phyloP scores from a whole-genome alignment of 2,113 vertebrate genomes.

The Theristicus caerulescens region DNA sequence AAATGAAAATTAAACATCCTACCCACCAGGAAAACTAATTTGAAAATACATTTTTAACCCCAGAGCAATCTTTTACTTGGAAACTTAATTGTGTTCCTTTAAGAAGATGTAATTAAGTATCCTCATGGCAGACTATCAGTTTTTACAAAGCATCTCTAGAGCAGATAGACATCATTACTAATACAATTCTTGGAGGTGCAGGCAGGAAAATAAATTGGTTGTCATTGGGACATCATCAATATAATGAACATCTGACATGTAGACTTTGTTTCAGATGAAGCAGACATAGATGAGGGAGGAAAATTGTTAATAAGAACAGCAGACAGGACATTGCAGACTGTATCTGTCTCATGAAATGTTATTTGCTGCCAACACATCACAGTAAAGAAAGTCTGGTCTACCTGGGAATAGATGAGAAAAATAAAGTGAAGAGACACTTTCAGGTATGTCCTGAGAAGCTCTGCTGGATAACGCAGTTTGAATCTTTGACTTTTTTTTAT shows the following conservation, averaged over 20 bases:
- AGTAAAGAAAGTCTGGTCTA: not conserved
- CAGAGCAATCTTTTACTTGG: conserved; percentile 47
- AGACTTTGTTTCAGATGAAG: conserved; percentile 18
- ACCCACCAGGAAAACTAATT: conserved; percentile 24
- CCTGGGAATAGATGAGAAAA: conserved; percentile 6
- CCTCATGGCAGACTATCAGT: conserved; percentile 33
- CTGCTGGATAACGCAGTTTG: not conserved
- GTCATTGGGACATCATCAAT: conserved; percentile 55
- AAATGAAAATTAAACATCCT: conserved; percentile 54
- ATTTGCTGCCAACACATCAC: conserved; percentile 29
- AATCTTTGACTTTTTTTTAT: not conserved
- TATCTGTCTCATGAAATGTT: conserved; percentile 26
- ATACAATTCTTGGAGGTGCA: conserved; percentile 41
- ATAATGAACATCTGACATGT: conserved; percentile 49
- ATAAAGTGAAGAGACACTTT: not conserved
- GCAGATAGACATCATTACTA: conserved; percentile 47
- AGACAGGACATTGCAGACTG: conserved; percentile 16
- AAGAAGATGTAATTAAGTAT: conserved; percentile 65
- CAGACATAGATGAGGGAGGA: not conserved
- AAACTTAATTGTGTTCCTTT: conserved; percentile 60
- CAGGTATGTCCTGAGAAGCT: not conserved
- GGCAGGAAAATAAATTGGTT: conserved; percentile 64
- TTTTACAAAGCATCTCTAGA: conserved; percentile 47
- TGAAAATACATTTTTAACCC: conserved; percentile 49
- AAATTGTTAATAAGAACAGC: conserved; percentile 33